phyloP scores from a whole-genome alignment of 2,888 invertebrate species.

The Colletes collaris region DNA sequence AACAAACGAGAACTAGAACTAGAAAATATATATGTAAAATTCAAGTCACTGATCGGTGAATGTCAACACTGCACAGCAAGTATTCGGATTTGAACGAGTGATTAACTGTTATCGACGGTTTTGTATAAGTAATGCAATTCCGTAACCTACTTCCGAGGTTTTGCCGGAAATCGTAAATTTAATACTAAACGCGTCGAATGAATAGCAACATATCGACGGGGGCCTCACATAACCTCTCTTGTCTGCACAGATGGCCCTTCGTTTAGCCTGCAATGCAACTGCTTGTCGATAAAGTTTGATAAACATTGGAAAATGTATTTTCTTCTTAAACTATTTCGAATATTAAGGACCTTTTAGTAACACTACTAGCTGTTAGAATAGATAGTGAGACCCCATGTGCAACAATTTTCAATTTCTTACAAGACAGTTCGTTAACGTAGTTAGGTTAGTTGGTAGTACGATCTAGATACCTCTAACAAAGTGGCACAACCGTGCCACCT shows the following conservation, averaged over 20 bases:
- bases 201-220: neutral
- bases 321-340: no score
- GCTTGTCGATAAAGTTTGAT: neutral
- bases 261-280: neutral
- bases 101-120: slow-evolving; percentile 1
- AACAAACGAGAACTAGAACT: no score
- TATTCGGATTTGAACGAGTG: no score
- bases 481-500: slow-evolving; percentile 20
- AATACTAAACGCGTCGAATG: slow-evolving; percentile 15
- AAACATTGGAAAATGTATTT: no score
- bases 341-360: no score
- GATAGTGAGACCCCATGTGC: neutral
- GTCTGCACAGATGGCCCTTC: neutral
- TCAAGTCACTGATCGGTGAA: no score
- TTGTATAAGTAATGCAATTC: slow-evolving; percentile 38
- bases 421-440: slow-evolving; percentile 15
- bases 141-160: slow-evolving; percentile 30
- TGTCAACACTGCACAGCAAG: no score
- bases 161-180: slow-evolving; percentile 48
- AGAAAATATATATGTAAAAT: no score
- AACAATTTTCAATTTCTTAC: slow-evolving; percentile 37
- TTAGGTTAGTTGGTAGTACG: slow-evolving; percentile 9
- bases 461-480: slow-evolving; percentile 34
- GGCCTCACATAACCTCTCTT: neutral
- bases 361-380: no score